These are phyloP conservation scores for Xestia xanthographa DNA, from an alignment of 2,888 invertebrate genomes.

Conservation along the genomic window DNA sequence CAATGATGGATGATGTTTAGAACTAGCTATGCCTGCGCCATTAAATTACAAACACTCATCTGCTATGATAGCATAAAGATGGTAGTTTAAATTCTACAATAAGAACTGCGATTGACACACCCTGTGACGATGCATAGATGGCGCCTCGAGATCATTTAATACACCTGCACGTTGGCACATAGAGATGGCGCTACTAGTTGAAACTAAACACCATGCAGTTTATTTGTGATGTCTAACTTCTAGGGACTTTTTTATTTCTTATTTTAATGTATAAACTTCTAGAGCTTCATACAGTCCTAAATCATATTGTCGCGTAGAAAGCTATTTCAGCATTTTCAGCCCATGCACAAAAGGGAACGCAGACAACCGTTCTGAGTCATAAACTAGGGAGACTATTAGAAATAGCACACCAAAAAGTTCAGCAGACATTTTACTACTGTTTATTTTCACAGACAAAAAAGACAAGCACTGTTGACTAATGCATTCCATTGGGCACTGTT, in stretches of 20 bases:
- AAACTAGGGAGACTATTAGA: background rate
- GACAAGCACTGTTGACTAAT: conserved; percentile 24
- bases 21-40: background rate
- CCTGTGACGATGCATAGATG: background rate
- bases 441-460: conserved; percentile 41
- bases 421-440: conserved; percentile 16
- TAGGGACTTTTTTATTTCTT: background rate
- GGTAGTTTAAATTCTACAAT: too few species aligned
- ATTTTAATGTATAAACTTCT: background rate
- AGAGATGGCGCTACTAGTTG: conserved; percentile 11
- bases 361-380: conserved; percentile 19
- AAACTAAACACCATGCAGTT: background rate
- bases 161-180: too few species aligned
- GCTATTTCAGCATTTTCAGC: background rate
- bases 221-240: background rate
- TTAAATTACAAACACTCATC: too few species aligned
- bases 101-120: background rate
- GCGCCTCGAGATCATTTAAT: background rate
- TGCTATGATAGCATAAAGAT: background rate
- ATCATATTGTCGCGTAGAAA: background rate
- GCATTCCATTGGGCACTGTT: background rate
- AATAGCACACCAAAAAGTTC: conserved; percentile 29
- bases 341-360: background rate
- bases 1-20: background rate
- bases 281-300: background rate